Evolutionary conservation across 2,888 invertebrate species (phyloP).

Genomic region (Pyrgus malvae): DNA sequence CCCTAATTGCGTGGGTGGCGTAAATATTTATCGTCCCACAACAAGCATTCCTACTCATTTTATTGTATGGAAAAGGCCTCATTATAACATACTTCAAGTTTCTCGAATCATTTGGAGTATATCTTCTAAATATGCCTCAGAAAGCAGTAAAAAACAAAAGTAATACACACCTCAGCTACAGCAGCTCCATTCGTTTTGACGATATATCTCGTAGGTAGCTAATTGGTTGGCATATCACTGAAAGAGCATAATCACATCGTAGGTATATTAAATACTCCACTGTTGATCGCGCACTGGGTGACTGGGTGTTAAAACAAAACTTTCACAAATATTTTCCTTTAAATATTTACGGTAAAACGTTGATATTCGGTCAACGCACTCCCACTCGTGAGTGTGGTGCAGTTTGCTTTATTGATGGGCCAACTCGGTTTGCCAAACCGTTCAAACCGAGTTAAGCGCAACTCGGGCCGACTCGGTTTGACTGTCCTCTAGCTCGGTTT

Average conservation of each 20-base stretch:
- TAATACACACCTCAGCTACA: constrained; percentile 12
- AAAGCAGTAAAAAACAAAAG: constrained; percentile 6
- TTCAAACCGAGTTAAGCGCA: too few relatives aligned
- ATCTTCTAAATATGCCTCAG: neutral
- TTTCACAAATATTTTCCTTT: constrained; percentile 32
- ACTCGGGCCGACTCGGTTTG: too few relatives aligned
- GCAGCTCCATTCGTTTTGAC: constrained; percentile 13
- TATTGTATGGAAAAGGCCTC: neutral
- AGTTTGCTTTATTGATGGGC: constrained; percentile 7
- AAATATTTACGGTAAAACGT: constrained; percentile 32
- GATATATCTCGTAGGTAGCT: constrained; percentile 24
- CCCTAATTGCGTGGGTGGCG: constrained; percentile 9
- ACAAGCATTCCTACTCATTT: neutral
- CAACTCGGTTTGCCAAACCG: too few relatives aligned
- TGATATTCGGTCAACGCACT: constrained; percentile 30
- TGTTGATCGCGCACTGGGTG: neutral
- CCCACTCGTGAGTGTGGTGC: constrained; percentile 19
- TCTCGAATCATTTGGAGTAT: neutral
- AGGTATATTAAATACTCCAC: neutral
- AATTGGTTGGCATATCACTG: constrained; percentile 3
- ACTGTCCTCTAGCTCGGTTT: too few relatives aligned
- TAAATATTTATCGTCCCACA: neutral
- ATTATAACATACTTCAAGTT: neutral
- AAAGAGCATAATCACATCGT: constrained; percentile 8
- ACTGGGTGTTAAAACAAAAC: constrained; percentile 22